Conservation (phyloP, 2,113 vertebrate genomes). For the Austrofundulus limnaeus region DNA sequence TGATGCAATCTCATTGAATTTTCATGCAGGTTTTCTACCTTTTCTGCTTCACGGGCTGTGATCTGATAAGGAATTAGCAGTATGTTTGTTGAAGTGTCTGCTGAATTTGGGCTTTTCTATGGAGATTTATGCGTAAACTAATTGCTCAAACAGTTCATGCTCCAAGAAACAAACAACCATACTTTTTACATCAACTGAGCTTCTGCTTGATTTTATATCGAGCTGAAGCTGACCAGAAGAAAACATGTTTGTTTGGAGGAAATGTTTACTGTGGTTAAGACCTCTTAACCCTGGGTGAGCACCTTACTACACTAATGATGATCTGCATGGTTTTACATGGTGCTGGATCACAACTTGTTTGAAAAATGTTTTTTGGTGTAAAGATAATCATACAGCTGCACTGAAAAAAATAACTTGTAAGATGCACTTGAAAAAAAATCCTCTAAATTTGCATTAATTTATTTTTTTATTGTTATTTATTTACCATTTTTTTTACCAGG, state of each 20-base stretch:
- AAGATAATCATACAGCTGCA: too few species aligned
- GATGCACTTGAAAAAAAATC: too few species aligned
- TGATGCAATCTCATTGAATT: conserved; percentile 42
- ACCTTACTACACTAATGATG: too few species aligned
- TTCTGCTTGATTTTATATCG: background rate
- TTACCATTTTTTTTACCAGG: too few species aligned
- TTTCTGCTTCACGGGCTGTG: conserved; percentile 3
- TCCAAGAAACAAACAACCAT: background rate
- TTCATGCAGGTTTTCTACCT: conserved; percentile 33
- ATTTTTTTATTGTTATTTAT: too few species aligned
- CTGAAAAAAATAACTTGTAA: too few species aligned
- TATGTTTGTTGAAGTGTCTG: conserved; percentile 7
- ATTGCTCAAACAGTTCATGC: background rate
- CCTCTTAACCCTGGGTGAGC: too few species aligned
- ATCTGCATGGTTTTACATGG: too few species aligned
- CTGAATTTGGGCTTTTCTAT: conserved; percentile 1
- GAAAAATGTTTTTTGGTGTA: too few species aligned
- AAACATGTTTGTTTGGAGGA: background rate
- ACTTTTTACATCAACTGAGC: background rate
- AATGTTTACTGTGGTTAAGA: too few species aligned
- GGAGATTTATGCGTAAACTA: background rate
- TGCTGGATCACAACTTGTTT: too few species aligned
- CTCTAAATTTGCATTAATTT: too few species aligned
- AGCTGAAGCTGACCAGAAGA: background rate
- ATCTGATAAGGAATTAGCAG: conserved; percentile 23